Percentiles rank a stretch among this genome's conserved stretches.
Evolutionary conservation across 2,113 vertebrate species (phyloP).

Genomic region (Dinomys branickii): DNA sequence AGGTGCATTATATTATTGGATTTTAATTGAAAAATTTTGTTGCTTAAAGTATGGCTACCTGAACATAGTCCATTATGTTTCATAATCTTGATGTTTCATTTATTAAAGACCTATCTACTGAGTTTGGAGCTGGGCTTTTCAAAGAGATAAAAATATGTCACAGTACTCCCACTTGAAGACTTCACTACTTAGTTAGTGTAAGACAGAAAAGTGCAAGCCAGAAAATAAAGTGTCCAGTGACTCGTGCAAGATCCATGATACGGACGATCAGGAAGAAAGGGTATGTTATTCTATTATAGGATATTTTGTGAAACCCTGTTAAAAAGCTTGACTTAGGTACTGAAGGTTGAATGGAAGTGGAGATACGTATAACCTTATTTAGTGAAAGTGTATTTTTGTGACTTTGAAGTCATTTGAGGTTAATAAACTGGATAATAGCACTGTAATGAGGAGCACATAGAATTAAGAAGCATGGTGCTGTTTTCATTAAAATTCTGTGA

Average conservation of each 20-base stretch:
- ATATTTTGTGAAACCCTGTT: background rate
- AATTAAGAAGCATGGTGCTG: background rate
- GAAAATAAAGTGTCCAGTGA: background rate
- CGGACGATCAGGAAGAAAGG: background rate
- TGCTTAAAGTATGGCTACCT: slow-evolving; percentile 13
- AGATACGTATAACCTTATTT: background rate
- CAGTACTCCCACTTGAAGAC: background rate
- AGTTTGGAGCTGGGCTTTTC: background rate
- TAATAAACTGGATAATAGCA: background rate
- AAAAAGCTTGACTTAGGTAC: background rate
- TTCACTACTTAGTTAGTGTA: too few relatives aligned
- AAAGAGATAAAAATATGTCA: slow-evolving; percentile 14
- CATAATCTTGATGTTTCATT: slow-evolving; percentile 43
- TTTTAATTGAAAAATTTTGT: slow-evolving; percentile 16
- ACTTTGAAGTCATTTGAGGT: background rate
- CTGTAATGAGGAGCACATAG: background rate
- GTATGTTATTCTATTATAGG: background rate
- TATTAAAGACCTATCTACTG: slow-evolving; percentile 3
- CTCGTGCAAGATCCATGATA: background rate
- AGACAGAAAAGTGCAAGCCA: background rate
- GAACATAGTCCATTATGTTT: background rate
- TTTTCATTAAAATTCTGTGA: background rate
- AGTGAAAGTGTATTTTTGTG: slow-evolving; percentile 39
- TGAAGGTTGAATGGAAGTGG: slow-evolving; percentile 13
- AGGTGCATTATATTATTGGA: background rate